phyloP scores from a whole-genome alignment of 2,113 vertebrate species.

The Arizona elegans region DNA sequence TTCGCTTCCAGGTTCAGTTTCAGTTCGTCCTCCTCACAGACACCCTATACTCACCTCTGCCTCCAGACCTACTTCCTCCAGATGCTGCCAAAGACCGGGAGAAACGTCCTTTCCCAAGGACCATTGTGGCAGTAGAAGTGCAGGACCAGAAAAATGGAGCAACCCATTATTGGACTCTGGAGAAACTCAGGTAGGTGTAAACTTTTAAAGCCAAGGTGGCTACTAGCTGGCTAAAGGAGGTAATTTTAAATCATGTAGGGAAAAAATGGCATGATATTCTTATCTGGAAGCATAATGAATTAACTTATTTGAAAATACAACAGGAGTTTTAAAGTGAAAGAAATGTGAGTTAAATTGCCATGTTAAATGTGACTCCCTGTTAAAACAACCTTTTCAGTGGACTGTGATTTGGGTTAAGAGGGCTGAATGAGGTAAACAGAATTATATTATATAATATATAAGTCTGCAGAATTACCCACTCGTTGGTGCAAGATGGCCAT shows the following conservation, averaged over 20 bases:
- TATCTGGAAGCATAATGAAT: neutral
- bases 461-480: neutral
- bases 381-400: neutral
- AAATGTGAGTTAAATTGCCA: neutral
- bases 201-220: neutral
- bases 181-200: constrained; percentile 85
- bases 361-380: neutral
- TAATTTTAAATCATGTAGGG: neutral
- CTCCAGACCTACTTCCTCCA: constrained; percentile 86
- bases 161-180: constrained; percentile 96
- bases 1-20: constrained; percentile 88
- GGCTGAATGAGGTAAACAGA: neutral
- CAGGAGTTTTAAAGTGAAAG: neutral
- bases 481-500: neutral
- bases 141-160: constrained; percentile 97
- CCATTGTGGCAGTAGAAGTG: constrained; percentile 94
- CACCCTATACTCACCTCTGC: constrained; percentile 92
- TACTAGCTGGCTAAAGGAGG: neutral
- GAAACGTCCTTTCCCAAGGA: constrained; percentile 86
- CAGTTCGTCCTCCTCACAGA: constrained; percentile 96
- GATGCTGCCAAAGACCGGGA: constrained; percentile 84
- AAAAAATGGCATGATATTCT: neutral
- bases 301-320: neutral
- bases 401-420: neutral
- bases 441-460: neutral